These are phyloP conservation scores for Corythornis leucogaster DNA, from an alignment of 2,797 vertebrate genomes.

Conservation along the genomic window DNA sequence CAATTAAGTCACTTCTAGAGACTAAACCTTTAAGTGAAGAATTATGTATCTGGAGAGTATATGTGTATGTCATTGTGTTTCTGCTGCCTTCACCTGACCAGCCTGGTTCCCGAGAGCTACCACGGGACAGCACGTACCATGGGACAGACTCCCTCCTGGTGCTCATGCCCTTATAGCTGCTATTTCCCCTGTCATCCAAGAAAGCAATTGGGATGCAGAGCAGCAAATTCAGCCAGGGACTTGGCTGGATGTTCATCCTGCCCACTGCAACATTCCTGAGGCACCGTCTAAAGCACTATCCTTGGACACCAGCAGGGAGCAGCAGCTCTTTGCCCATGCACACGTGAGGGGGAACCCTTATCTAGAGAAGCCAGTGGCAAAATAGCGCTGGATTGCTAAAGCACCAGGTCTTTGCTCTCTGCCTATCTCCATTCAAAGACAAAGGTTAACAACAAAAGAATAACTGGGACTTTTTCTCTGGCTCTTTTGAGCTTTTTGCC, in stretches of 20 bases:
- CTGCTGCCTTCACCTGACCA: neutral
- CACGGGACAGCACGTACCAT: fast-evolving
- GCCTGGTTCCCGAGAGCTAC: neutral
- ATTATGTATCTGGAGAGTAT: too few species aligned
- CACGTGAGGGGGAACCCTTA: fast-evolving
- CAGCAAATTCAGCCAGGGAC: fast-evolving
- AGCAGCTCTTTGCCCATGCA: neutral
- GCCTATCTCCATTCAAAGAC: neutral
- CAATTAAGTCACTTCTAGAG: neutral
- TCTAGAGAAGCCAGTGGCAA: neutral
- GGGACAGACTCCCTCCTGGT: neutral
- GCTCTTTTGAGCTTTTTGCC: conserved; percentile 40
- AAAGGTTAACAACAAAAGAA: conserved; percentile 31
- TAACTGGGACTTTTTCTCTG: neutral
- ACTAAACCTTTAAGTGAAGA: neutral
- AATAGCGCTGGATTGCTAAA: neutral
- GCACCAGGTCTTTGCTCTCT: neutral
- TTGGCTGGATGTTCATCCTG: neutral
- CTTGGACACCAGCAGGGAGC: neutral
- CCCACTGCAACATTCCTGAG: fast-evolving
- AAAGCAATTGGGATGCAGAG: neutral
- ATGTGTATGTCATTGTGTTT: neutral
- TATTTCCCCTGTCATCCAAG: neutral
- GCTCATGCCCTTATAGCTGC: fast-evolving
- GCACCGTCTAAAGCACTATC: neutral